Conservation (phyloP, 2,113 vertebrate genomes). For the Penelope pileata region DNA sequence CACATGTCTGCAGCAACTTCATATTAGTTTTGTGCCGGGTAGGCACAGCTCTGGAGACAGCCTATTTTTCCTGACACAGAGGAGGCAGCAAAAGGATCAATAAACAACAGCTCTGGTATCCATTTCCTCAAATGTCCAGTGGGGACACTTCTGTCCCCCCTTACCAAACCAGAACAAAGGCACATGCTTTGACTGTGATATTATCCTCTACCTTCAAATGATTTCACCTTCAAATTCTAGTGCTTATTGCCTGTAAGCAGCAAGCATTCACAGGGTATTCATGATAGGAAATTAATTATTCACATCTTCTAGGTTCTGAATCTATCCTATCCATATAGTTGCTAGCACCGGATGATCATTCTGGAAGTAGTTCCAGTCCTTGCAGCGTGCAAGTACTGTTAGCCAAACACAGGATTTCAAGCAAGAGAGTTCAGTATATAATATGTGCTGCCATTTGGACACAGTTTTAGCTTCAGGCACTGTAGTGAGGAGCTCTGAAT, state of each 20-base stretch:
- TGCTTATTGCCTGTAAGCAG: neutral
- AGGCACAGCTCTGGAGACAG: neutral
- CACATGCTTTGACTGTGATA: neutral
- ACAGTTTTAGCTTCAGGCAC: conserved; percentile 35
- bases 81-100: neutral
- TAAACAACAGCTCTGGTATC: neutral
- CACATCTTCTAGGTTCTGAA: neutral
- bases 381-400: neutral
- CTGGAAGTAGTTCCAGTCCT: neutral
- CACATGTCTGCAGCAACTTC: neutral
- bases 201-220: neutral
- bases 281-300: neutral
- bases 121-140: neutral
- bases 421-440: conserved; percentile 9
- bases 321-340: neutral
- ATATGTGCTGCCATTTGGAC: neutral
- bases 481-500: conserved; percentile 35
- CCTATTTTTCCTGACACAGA: neutral
- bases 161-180: neutral
- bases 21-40: neutral
- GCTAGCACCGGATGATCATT: neutral
- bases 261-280: neutral
- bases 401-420: neutral
- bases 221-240: neutral
- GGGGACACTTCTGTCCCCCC: neutral